Evolutionary conservation across 1,140 invertebrate genomes (phyloP).

Genomic region (Cecropterus lyciades): DNA sequence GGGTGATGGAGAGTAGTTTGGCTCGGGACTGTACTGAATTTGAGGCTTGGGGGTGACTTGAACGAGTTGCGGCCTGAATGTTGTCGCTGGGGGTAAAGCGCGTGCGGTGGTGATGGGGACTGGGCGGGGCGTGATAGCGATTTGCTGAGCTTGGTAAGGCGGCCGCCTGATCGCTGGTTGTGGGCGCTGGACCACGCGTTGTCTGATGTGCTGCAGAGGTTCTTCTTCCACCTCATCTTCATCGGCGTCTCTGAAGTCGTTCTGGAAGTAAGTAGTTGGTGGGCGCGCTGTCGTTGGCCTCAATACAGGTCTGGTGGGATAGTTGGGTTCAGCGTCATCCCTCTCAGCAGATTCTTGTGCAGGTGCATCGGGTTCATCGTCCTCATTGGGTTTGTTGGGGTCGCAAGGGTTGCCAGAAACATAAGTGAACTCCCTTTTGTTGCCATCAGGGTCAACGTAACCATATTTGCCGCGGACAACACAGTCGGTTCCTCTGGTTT

Average conservation of each 20-base stretch:
- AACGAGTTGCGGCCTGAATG: constrained; percentile 86
- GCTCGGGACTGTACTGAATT: constrained; percentile 85
- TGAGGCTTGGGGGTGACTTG: constrained; percentile 86
- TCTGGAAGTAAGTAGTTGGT: constrained; percentile 88
- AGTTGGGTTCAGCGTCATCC: constrained; percentile 87
- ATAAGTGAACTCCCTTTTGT: constrained; percentile 94
- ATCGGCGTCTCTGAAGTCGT: constrained; percentile 86
- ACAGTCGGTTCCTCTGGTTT: constrained; percentile 93
- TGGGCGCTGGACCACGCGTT: constrained; percentile 77
- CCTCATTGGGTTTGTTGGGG: constrained; percentile 90
- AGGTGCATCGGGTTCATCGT: constrained; percentile 76
- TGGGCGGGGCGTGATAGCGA: constrained; percentile 86
- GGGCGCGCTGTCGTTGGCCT: constrained; percentile 85
- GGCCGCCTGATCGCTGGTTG: constrained; percentile 73
- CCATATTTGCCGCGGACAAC: constrained; percentile 95
- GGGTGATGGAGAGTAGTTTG: constrained; percentile 72
- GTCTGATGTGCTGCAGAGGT: constrained; percentile 80
- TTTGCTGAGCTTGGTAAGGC: constrained; percentile 78
- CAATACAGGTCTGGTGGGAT: constrained; percentile 85
- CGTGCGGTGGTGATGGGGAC: constrained; percentile 86
- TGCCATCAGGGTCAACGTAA: constrained; percentile 94
- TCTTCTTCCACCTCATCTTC: constrained; percentile 86
- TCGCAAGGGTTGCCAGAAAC: constrained; percentile 96
- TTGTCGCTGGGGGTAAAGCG: constrained; percentile 87
- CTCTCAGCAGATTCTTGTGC: constrained; percentile 84